Evolutionary conservation across 2,888 invertebrate genomes (phyloP), one percentile per base, ranked within the genome.

Genomic region (Agapostemon virescens): DNA sequence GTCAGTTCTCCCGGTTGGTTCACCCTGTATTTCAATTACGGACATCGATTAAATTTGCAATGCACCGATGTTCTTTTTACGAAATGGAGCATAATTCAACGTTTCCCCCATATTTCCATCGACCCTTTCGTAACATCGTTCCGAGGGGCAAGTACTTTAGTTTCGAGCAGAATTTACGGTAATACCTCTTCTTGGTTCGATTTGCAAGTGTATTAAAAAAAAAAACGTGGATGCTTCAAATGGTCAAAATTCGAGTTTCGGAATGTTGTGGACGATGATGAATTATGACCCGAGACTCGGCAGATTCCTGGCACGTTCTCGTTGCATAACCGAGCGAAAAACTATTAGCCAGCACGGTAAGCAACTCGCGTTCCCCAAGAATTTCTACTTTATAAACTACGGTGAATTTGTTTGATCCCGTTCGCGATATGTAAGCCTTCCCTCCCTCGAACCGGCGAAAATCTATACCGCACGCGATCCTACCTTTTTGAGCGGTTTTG

Each of bases 321-420:
- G 58, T 30, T 26, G 58, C 30, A 30, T 58, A 58, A 58, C 58
- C 13, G 30, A 26, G 26, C 58, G 17, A 30, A 58, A 58, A 58
- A n/a, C n/a, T 30, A 30, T 6, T 58, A 26, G 30, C 30, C 58
- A 30, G 26, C 58, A 23, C 52, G 52, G 23, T 11, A 23, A 17
- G 30, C 58, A 58, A 23, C 52, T 13, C 52, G 52, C 58, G 30
- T 58, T 26, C 26, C 30, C 58, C 58, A 17, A 17, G 26, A 58
- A 58, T 58, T 58, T 58, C 26, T 58, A 58, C 30, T 58, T 58
- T 30, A 67, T 67, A n/a, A 26, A 36, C 36, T 36, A 36, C 36
- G 23, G 69, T 42, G 45, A 68, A 55, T 52, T 17, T 52, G 58
- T 58, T 58, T 58, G 58, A 58, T 58, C 58, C 26, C 58, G 58